Percentiles rank a stretch among this genome's conserved stretches.
Evolutionary conservation across 2,888 invertebrate genomes (phyloP).

Genomic region (Blera fallax): DNA sequence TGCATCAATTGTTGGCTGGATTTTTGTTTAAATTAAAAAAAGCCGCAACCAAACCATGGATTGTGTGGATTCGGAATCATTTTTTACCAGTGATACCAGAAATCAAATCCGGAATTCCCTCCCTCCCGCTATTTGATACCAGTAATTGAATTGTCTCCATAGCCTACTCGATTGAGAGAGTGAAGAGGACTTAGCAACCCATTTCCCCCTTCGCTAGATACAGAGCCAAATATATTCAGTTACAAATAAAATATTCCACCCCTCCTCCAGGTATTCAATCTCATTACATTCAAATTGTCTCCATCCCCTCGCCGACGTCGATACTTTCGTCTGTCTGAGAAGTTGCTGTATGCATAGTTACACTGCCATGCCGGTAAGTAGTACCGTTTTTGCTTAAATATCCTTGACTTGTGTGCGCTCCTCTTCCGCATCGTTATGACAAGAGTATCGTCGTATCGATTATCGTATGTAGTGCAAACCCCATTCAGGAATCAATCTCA

Average conservation of each 20-base stretch:
- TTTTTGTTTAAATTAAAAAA: slow-evolving; percentile 40
- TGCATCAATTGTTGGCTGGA: neutral
- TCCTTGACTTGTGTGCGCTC: slow-evolving; percentile 20
- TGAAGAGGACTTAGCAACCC: neutral
- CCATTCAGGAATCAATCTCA: slow-evolving; percentile 46
- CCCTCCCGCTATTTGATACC: neutral
- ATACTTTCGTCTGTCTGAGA: neutral
- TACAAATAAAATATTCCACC: neutral
- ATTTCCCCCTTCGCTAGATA: neutral
- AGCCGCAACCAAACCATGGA: slow-evolving; percentile 2
- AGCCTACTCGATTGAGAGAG: neutral
- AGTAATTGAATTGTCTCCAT: slow-evolving; percentile 23
- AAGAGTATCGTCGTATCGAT: slow-evolving; percentile 55
- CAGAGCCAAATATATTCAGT: neutral
- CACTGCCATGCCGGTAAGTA: neutral
- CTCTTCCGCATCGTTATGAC: slow-evolving; percentile 47
- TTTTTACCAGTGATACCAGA: neutral
- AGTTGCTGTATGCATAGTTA: neutral
- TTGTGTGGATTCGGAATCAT: neutral
- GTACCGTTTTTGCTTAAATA: slow-evolving; percentile 12
- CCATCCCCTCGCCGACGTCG: too few species aligned
- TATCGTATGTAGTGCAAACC: slow-evolving; percentile 36
- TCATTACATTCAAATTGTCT: slow-evolving; percentile 34
- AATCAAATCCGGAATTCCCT: neutral
- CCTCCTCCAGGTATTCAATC: neutral